Conservation (phyloP, 2,888 invertebrate species). For the Ferdinandea cuprea region DNA sequence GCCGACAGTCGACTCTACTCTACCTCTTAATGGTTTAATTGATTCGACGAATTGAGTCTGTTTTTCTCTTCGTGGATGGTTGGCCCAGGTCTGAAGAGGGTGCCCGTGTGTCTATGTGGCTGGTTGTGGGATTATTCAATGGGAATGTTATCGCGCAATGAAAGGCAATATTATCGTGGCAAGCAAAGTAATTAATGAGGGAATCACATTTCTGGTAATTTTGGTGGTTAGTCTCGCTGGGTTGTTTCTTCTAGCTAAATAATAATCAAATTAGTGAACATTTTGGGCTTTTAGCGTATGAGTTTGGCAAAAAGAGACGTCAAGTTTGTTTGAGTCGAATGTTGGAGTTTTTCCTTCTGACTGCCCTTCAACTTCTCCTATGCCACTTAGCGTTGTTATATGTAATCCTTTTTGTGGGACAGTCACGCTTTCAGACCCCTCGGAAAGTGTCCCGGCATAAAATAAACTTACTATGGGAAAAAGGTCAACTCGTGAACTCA, state of each 20-base stretch:
- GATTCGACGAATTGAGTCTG: constrained; percentile 51
- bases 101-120: background rate
- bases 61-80: constrained; percentile 29
- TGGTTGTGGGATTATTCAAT: background rate
- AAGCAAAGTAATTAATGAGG: constrained; percentile 64
- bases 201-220: constrained; percentile 64
- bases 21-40: constrained; percentile 65
- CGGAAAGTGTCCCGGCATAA: too few relatives aligned
- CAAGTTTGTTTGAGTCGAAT: background rate
- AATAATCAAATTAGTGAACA: constrained; percentile 43
- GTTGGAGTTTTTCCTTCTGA: too few relatives aligned
- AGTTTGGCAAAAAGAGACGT: background rate
- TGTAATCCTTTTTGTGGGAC: too few relatives aligned
- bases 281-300: background rate
- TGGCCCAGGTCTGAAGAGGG: constrained; percentile 29
- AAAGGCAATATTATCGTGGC: constrained; percentile 57
- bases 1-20: constrained; percentile 7
- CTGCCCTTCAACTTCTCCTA: too few relatives aligned
- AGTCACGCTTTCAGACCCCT: too few relatives aligned
- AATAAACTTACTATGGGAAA: too few relatives aligned
- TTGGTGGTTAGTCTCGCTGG: constrained; percentile 10
- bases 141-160: constrained; percentile 56
- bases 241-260: constrained; percentile 13
- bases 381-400: too few relatives aligned
- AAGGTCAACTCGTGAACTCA: too few relatives aligned